These are phyloP conservation scores for Agelaius phoeniceus DNA, from an alignment of 2,113 vertebrate species.

Conservation along the genomic window DNA sequence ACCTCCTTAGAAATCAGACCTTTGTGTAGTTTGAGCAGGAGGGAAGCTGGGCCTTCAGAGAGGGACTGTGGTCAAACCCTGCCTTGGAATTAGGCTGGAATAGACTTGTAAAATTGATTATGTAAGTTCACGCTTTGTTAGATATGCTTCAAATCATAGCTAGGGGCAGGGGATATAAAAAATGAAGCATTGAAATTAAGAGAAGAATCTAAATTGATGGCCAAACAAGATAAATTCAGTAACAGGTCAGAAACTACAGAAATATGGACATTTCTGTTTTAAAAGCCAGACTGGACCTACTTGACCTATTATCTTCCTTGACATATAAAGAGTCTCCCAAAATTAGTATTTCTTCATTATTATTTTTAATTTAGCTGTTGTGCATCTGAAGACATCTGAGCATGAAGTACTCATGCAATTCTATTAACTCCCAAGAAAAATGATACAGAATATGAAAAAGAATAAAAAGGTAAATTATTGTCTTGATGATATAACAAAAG, in stretches of 20 bases:
- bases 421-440: background rate
- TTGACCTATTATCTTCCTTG: background rate
- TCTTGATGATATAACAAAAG: background rate
- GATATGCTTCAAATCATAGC: background rate
- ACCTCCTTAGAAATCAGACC: conserved; percentile 29
- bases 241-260: background rate
- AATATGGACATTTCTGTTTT: background rate
- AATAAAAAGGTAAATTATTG: background rate
- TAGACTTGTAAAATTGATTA: background rate
- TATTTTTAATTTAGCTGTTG: background rate
- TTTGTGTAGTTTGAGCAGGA: background rate
- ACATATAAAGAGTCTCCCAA: background rate
- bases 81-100: background rate
- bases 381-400: background rate
- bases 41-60: background rate
- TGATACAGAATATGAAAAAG: background rate
- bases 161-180: background rate
- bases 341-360: background rate
- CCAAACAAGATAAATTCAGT: background rate
- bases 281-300: background rate
- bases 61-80: background rate
- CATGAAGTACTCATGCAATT: background rate
- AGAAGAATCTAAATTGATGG: background rate
- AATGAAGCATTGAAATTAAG: background rate
- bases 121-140: background rate